Evolutionary conservation across 2,797 vertebrate species (phyloP).

Genomic region (Crenichthys baileyi): DNA sequence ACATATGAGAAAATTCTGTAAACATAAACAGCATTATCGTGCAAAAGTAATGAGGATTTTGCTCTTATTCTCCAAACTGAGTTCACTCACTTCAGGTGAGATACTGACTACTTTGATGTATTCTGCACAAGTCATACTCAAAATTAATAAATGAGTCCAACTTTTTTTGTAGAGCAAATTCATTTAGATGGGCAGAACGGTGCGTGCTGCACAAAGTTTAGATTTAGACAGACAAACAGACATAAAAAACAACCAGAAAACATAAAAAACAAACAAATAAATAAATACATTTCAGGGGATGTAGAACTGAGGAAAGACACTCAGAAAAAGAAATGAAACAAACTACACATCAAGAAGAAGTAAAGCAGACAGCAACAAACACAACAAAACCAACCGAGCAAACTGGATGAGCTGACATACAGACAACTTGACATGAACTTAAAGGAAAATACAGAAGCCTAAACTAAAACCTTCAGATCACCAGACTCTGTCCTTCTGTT

Average conservation of each 20-base stretch:
- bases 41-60: not conserved
- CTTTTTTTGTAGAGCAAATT: not conserved
- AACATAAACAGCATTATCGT: not conserved
- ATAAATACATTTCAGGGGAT: not conserved
- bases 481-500: constrained; percentile 15
- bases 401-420: too few species aligned
- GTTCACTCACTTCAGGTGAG: not conserved
- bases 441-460: not conserved
- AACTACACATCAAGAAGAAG: not conserved
- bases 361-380: not conserved
- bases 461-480: not conserved
- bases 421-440: not conserved
- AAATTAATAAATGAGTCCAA: not conserved
- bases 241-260: not conserved
- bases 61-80: not conserved
- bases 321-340: not conserved
- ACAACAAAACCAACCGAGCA: not conserved
- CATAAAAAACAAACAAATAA: not conserved
- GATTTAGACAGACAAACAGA: not conserved
- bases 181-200: not conserved
- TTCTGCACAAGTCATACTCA: not conserved
- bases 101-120: not conserved
- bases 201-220: not conserved
- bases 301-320: not conserved
- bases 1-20: not conserved